Evolutionary conservation across 2,797 vertebrate genomes (phyloP).

Genomic region (Sebastes melanostomus): DNA sequence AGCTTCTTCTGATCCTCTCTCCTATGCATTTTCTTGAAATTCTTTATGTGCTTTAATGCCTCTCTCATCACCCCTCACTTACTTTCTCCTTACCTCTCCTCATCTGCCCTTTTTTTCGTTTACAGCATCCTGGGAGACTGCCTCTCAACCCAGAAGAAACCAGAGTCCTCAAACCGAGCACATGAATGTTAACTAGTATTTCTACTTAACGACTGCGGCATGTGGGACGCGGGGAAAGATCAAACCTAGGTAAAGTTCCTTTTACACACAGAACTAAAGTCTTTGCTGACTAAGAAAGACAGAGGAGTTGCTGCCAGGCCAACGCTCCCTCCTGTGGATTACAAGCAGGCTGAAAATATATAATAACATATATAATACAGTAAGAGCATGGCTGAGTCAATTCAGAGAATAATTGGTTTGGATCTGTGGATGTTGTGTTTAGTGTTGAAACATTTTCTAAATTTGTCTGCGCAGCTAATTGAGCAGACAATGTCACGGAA

Average conservation of each 20-base stretch:
- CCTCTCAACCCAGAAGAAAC: conserved; percentile 14
- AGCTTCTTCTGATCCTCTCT: background rate
- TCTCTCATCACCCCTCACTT: background rate
- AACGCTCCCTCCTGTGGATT: background rate
- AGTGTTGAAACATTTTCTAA: background rate
- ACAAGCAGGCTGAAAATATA: conserved; percentile 1
- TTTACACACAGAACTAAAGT: background rate
- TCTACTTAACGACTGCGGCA: conserved; percentile 11
- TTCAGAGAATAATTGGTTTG: background rate
- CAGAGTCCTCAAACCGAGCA: background rate
- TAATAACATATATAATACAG: background rate
- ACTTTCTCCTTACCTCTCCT: background rate
- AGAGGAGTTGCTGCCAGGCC: conserved; percentile 10
- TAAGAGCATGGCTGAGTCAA: background rate
- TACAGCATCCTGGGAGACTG: conserved; percentile 26
- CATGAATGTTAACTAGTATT: conserved; percentile 54
- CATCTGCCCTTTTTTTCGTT: conserved; percentile 2
- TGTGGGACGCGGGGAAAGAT: conserved; percentile 19
- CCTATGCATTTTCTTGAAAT: background rate
- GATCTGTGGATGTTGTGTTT: conserved; percentile 2
- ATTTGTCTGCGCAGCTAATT: background rate
- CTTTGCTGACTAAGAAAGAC: conserved; percentile 38
- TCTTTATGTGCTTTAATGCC: conserved; percentile 3
- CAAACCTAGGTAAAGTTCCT: conserved; percentile 33
- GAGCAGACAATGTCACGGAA: background rate